A percentile compares a stretch with the other conserved stretches of the same genome.
Evolutionary conservation across 23 tunicate species (phyloP).

Genomic region (Corella eumyota): DNA sequence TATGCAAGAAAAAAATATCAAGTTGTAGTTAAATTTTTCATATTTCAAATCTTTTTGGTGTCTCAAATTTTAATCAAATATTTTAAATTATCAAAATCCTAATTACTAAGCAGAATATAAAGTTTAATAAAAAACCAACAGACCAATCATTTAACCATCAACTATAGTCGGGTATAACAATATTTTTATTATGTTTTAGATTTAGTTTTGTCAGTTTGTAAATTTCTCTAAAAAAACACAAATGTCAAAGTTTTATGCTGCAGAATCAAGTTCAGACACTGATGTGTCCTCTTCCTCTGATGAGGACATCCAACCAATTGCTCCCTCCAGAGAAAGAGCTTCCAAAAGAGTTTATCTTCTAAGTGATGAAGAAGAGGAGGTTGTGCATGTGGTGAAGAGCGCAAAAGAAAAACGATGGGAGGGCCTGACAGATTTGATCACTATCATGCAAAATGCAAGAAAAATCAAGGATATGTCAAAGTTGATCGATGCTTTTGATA

Average conservation of each 20-base stretch:
- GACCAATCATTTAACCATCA: too few relatives aligned
- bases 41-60: too few relatives aligned
- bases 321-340: slow-evolving; percentile 8
- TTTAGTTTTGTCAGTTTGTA: too few relatives aligned
- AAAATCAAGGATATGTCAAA: slow-evolving; percentile 70
- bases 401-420: slow-evolving; percentile 89
- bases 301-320: slow-evolving; percentile 17
- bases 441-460: slow-evolving; percentile 52
- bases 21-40: too few relatives aligned
- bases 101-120: too few relatives aligned
- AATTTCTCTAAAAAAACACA: too few relatives aligned
- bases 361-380: slow-evolving; percentile 92
- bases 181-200: too few relatives aligned
- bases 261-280: slow-evolving; percentile 75
- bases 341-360: slow-evolving; percentile 27
- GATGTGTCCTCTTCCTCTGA: slow-evolving; percentile 49
- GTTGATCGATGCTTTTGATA: slow-evolving; percentile 68
- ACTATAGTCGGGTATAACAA: too few relatives aligned
- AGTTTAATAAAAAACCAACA: too few relatives aligned
- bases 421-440: slow-evolving; percentile 58
- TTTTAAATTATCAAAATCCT: too few relatives aligned
- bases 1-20: too few relatives aligned
- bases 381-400: slow-evolving; percentile 58
- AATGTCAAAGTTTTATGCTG: slow-evolving; percentile 83
- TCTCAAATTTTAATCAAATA: too few relatives aligned